Base-by-base conservation (phyloP, 2,888 invertebrate species). In the Drosophila meridionalis region DNA sequence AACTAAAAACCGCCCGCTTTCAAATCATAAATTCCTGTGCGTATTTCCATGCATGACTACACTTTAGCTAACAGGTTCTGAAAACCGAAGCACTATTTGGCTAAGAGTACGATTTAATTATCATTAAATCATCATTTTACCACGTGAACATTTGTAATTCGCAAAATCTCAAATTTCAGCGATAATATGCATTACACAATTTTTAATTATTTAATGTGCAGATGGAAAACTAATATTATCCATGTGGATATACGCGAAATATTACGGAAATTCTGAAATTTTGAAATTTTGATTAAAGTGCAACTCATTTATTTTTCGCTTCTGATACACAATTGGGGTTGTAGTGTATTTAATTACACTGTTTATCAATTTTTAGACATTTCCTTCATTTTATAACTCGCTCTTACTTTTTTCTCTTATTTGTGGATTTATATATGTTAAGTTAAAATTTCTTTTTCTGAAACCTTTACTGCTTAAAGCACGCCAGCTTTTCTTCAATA, bases 61-160 rank as follows among this genome's bases (percentile, higher is more conserved):
- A 76, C 32, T n/a, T 36, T 43, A n/a, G 40, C 52, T 40, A 68
- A 2, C 20, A 28, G 28, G n/a, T n/a, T 32, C 34, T 7, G 12
- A 42, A 34, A 32, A 5, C 56, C 11, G 1, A 28, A 57, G 26
- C 43, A 52, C 7, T 20, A 11, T 50, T 70, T 57, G 57, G 38
- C 26, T 20, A 47, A 30, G 28, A 47, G 45, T 62, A 45, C 8
- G 12, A 42, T 9, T 32, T 36, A 7, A 34, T 55, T 48, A 52
- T 9, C 34, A 45, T 47, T 38, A 43, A 47, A 59, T 53, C 45
- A 56, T 58, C 34, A 47, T 60, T 69, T 53, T n/a, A 9, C 34
- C 53, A 42, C 65, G 32, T 70, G 45, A 75, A 64, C 62, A 75
- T 67, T 61, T 45, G 30, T 57, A 64, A 67, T 66, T 73, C 61